Evolutionary conservation across 1,140 invertebrate genomes (phyloP).

Genomic region (Gonioctena quinquepunctata): DNA sequence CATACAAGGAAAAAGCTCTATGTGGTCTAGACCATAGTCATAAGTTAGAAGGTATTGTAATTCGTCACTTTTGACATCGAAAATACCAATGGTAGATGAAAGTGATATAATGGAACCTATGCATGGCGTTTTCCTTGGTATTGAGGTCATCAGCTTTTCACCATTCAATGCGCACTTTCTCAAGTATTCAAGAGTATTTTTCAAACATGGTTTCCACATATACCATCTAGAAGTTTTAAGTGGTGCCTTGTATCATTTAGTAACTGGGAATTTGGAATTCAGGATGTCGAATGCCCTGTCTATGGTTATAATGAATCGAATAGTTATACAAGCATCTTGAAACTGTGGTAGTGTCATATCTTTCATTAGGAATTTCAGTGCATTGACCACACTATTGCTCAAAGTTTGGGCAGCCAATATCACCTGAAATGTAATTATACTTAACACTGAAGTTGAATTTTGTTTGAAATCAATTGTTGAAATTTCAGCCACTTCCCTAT

Average conservation of each 20-base stretch:
- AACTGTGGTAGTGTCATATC: conserved; percentile 25
- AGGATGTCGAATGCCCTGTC: conserved; percentile 39
- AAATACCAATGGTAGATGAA: conserved; percentile 15
- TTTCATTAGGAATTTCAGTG: conserved; percentile 17
- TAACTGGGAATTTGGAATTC: conserved; percentile 30
- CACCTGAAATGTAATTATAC: conserved; percentile 32
- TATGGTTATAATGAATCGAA: conserved; percentile 31
- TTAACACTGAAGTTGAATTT: no score
- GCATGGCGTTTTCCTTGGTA: conserved; percentile 7
- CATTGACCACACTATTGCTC: conserved; percentile 32
- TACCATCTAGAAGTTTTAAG: conserved; percentile 22
- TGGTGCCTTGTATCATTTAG: conserved; percentile 33
- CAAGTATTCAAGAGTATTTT: background rate
- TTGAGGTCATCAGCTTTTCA: background rate
- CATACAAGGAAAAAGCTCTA: no score
- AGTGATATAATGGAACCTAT: no score
- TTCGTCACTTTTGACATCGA: conserved; percentile 11
- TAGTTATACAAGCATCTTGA: conserved; percentile 23
- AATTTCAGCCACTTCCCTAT: background rate
- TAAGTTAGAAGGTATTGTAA: conserved; percentile 23
- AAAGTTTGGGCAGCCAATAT: conserved; percentile 24
- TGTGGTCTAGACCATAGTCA: no score
- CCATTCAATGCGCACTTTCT: background rate
- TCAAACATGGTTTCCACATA: conserved; percentile 23
- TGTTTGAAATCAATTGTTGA: background rate